Evolutionary conservation across 2,113 vertebrate genomes (phyloP).

Genomic region (Ciconia boyciana): DNA sequence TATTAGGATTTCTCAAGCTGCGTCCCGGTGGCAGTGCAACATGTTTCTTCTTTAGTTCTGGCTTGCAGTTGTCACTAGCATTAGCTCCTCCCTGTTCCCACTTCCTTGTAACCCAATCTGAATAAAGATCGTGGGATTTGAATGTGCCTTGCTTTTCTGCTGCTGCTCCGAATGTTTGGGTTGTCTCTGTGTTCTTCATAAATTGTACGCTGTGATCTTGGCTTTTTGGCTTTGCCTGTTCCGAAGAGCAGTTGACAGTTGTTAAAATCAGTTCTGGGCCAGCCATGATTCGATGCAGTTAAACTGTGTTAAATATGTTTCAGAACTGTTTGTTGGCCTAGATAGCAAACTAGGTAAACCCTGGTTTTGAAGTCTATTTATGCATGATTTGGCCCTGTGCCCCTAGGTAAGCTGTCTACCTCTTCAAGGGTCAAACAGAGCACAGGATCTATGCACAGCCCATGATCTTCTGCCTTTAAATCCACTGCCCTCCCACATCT

Average conservation of each 20-base stretch:
- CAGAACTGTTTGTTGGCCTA: constrained; percentile 60
- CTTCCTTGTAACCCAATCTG: constrained; percentile 60
- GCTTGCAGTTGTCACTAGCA: constrained; percentile 26
- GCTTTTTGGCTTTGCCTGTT: constrained; percentile 12
- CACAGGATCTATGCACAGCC: background rate
- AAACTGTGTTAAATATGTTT: constrained; percentile 59
- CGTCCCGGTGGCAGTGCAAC: background rate
- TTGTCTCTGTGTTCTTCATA: background rate
- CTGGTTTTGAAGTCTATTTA: constrained; percentile 15
- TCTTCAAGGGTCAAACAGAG: background rate
- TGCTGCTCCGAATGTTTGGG: background rate
- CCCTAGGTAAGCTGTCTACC: background rate
- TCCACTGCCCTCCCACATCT: background rate
- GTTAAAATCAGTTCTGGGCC: constrained; percentile 57
- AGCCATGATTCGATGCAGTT: constrained; percentile 36
- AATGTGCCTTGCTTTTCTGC: constrained; percentile 3
- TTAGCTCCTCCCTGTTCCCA: constrained; percentile 38
- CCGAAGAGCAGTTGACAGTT: constrained; percentile 39
- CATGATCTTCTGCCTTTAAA: background rate
- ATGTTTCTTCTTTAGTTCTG: constrained; percentile 35
- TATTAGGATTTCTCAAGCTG: constrained; percentile 20
- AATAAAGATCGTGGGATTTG: constrained; percentile 45
- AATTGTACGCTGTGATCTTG: background rate
- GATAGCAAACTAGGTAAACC: constrained; percentile 49
- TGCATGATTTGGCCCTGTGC: background rate